Evolutionary conservation across 2,113 vertebrate species (phyloP).

Genomic region (Laticauda colubrina): DNA sequence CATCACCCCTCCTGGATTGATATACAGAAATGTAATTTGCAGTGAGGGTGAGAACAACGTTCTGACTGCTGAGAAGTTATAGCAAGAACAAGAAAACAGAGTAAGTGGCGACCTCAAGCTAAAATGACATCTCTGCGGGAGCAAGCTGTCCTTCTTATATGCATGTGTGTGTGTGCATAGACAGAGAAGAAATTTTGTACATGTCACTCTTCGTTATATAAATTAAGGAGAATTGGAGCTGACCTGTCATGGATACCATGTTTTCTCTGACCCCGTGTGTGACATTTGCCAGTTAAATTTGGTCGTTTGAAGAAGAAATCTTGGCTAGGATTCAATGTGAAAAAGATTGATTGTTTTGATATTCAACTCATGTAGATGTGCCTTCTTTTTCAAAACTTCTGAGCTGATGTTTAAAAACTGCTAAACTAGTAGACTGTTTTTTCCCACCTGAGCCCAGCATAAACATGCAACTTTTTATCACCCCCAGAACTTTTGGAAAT

Average conservation of each 20-base stretch:
- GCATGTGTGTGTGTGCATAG: not conserved
- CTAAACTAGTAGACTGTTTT: not conserved
- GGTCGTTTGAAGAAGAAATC: not conserved
- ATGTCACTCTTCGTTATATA: not conserved
- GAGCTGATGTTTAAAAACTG: not conserved
- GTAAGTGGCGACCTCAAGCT: not conserved
- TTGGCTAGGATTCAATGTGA: not conserved
- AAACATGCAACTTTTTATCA: not conserved
- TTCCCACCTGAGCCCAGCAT: not conserved
- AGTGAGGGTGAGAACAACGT: not conserved
- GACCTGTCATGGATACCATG: not conserved
- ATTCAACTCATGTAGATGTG: not conserved
- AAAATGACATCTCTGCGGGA: not conserved
- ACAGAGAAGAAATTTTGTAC: not conserved
- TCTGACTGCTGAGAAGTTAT: not conserved
- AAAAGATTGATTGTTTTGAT: not conserved
- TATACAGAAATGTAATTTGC: not conserved
- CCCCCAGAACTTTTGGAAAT: not conserved
- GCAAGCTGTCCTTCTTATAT: not conserved
- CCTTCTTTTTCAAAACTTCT: not conserved
- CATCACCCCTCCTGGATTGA: not conserved
- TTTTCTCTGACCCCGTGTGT: too few species aligned
- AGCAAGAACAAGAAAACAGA: not conserved
- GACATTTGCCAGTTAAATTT: too few species aligned
- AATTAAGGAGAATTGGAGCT: not conserved